Evolutionary conservation across 2,113 vertebrate species (phyloP).

Genomic region (Paratilapia polleni): DNA sequence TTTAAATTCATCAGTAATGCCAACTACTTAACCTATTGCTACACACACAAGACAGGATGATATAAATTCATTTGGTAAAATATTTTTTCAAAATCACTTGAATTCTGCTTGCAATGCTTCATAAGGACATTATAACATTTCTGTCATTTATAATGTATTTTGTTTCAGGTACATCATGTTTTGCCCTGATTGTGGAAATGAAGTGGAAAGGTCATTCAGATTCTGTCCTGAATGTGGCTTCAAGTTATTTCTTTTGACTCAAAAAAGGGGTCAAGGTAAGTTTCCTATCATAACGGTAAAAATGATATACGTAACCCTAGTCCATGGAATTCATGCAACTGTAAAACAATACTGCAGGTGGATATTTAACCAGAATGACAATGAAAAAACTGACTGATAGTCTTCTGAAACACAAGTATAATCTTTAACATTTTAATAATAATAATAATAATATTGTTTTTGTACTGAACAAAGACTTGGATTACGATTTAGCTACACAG

Average conservation of each 20-base stretch:
- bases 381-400: neutral
- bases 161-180: constrained; percentile 25
- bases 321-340: neutral
- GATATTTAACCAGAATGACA: neutral
- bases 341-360: neutral
- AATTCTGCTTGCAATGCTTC: neutral
- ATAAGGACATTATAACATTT: neutral
- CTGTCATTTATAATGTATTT: neutral
- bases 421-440: neutral
- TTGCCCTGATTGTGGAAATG: constrained; percentile 16
- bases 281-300: rapidly evolving
- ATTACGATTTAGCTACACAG: neutral
- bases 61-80: rapidly evolving
- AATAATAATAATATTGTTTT: neutral
- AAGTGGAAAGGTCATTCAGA: neutral
- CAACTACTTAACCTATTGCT: neutral
- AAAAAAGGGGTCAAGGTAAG: neutral
- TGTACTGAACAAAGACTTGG: too few relatives aligned
- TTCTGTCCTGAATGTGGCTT: constrained; percentile 40
- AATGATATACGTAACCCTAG: too few relatives aligned
- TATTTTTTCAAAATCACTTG: neutral
- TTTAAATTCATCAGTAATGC: rapidly evolving
- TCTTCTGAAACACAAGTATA: neutral
- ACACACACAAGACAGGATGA: neutral
- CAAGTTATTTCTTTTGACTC: constrained; percentile 5